A percentile compares a stretch with the other conserved stretches of the same genome.
phyloP scores from a whole-genome alignment of 2,113 vertebrate species.

The Cynopterus brachyotis region DNA sequence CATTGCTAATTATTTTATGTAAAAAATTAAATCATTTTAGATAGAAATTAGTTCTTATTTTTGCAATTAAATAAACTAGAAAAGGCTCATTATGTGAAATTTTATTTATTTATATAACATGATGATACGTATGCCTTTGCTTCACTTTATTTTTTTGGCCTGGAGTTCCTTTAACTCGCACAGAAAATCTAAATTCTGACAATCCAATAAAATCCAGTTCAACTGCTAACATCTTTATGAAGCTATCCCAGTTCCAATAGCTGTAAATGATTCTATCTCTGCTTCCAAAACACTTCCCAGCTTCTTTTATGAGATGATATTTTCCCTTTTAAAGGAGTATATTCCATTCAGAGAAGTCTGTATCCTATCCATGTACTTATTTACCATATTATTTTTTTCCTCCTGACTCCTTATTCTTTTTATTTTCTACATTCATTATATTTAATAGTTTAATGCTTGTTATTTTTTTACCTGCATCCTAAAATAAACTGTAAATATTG shows the following conservation, averaged over 20 bases:
- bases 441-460: background rate
- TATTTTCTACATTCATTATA: background rate
- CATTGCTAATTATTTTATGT: background rate
- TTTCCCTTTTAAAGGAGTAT: background rate
- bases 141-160: background rate
- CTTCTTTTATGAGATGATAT: background rate
- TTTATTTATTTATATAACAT: background rate
- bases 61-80: background rate
- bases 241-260: background rate
- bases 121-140: background rate
- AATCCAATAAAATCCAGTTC: background rate
- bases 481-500: background rate
- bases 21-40: background rate
- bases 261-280: background rate
- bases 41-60: background rate
- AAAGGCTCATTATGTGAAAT: background rate
- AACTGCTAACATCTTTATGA: background rate
- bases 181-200: background rate
- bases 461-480: background rate
- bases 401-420: background rate
- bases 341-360: background rate
- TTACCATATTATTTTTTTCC: background rate
- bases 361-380: background rate
- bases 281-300: background rate
- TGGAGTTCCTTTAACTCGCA: background rate